phyloP scores from a whole-genome alignment of 2,888 invertebrate genomes.

The Clitarchus hookeri region DNA sequence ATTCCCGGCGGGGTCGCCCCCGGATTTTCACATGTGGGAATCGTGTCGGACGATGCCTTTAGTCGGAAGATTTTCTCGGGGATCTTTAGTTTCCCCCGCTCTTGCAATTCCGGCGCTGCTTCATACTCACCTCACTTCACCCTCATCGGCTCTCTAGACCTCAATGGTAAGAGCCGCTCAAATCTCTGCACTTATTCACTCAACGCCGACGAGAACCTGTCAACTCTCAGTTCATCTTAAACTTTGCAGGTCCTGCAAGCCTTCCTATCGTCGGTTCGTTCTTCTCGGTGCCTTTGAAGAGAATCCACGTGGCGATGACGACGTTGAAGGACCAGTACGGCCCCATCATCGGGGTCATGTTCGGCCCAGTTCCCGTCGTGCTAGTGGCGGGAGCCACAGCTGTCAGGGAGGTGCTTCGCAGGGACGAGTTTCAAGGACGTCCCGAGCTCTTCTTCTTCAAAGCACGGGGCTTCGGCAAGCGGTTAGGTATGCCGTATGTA shows the following conservation, averaged over 20 bases:
- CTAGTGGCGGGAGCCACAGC: not conserved
- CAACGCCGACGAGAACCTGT: not conserved
- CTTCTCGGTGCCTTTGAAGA: not conserved
- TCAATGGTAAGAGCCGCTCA: no score
- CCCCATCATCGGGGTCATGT: not conserved
- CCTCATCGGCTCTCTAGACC: no score
- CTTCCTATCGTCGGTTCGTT: not conserved
- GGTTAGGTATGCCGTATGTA: not conserved
- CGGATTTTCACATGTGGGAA: no score
- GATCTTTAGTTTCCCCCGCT: no score
- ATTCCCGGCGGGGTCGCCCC: no score
- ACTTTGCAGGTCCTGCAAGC: not conserved
- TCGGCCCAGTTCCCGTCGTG: not conserved
- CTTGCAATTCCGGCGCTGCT: no score
- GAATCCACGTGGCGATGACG: not conserved
- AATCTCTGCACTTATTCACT: no score
- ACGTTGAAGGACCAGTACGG: not conserved
- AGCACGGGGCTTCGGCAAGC: not conserved
- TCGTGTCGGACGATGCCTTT: no score
- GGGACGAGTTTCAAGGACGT: not conserved
- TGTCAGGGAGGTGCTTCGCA: not conserved
- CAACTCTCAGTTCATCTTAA: no score
- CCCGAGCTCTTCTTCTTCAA: constrained; percentile 9
- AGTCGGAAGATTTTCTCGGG: no score
- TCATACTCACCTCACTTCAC: no score